Evolutionary conservation across 2,888 invertebrate genomes (phyloP).

Genomic region (Folsomia manolachei): DNA sequence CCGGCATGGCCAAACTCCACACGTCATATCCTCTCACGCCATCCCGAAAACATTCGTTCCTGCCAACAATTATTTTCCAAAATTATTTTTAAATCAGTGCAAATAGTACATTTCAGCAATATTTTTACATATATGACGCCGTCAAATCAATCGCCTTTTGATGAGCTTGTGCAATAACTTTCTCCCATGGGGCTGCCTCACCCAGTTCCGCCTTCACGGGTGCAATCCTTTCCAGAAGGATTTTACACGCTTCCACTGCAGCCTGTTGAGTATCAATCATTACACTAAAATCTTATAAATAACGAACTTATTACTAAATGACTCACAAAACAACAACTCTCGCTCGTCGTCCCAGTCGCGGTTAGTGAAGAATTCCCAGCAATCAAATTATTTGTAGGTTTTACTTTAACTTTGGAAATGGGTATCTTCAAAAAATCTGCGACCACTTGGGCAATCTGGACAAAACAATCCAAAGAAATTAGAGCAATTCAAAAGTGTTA

Average conservation of each 20-base stretch:
- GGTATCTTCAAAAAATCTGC: neutral
- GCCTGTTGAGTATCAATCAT: neutral
- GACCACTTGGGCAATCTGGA: neutral
- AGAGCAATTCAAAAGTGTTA: too few species aligned
- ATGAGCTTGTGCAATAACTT: neutral
- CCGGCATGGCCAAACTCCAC: constrained; percentile 53
- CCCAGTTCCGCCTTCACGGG: neutral
- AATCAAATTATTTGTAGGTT: neutral
- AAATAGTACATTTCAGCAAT: neutral
- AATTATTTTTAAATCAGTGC: neutral
- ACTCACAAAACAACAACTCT: neutral
- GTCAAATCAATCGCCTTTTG: neutral
- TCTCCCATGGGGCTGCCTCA: neutral
- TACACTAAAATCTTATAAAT: neutral
- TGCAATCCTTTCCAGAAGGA: neutral
- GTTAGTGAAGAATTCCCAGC: neutral
- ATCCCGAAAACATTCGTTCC: neutral
- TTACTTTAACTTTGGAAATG: neutral
- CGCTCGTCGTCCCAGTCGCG: neutral
- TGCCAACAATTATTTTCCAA: neutral
- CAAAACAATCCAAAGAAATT: too few species aligned
- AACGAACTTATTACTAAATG: neutral
- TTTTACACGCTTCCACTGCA: neutral
- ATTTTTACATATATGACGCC: neutral
- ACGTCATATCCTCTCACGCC: constrained; percentile 41